Evolutionary conservation across 2,113 vertebrate genomes (phyloP), one percentile per base, ranked within the genome.

Genomic region (Poecilia latipinna): DNA sequence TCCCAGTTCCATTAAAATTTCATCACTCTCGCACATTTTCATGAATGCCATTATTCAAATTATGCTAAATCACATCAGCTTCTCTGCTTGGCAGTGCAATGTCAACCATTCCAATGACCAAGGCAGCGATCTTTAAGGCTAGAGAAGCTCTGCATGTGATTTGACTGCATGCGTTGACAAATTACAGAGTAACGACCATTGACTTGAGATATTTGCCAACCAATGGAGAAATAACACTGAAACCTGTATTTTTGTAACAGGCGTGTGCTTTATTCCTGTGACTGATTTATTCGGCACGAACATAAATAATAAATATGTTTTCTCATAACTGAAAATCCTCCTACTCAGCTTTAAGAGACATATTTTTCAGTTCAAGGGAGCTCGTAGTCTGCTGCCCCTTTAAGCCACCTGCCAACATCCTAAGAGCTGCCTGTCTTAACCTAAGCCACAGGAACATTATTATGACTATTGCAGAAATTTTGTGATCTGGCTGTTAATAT

Each of bases 21-120:
- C 91, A 94, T 92, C 87, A 88, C 81, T 85, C 87, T 82, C 79
- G 78, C 86, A 90, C 92, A 92, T 92, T 93, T 92, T 91, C 87
- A 93, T 94, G 93, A 94, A 94, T 94, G 90, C 88, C 89, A 94
- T 95, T 94, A 95, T 94, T 93, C 89, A 95, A 92, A 94, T 94
- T 91, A 95, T 93, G 91, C 88, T 89, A 93, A 95, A 93, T 93
- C 93, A 92, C 88, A 93, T 95, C 92, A 93, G 86, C 88, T 82
- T 87, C 84, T 88, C 87, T 93, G 83, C 86, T 91, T 88, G 89
- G 80, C 89, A 86, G 90, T 93, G 93, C 92, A 90, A 87, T 74
- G 75, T 86, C 88, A 80, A 85, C 87, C 81, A 86, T 91, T 74
- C 89, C 88, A 90, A 92, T 93, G 89, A 92, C 90, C 81, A 82